Evolutionary conservation across 2,888 invertebrate genomes (phyloP), one percentile per base, ranked within the genome.

Genomic region (Morpho deidamia): DNA sequence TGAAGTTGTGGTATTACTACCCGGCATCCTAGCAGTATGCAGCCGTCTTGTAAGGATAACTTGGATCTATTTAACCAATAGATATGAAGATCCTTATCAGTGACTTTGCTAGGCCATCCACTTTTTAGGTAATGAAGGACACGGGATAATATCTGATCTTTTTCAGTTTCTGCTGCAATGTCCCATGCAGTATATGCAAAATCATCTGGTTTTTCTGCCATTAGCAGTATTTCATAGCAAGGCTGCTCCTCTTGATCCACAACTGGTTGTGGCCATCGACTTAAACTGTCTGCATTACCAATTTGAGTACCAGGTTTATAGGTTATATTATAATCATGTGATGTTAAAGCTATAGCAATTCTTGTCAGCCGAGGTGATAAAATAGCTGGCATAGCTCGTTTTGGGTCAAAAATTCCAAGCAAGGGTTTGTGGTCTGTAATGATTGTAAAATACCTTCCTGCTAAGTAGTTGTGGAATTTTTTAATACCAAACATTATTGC

Each of bases 301-400:
- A 41, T 41, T 41, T 41, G 12, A 8, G 41, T 11, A 8, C 41
- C 41, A 11, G 35, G 35, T 8, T 8, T 7, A 35, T 35, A 35
- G 35, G 35, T 8, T 8, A 35, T 35, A 8, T 8, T 35, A 35
- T 35, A 35, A 33, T 57, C 42, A 52, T 64, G 59, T 9, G 60
- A 56, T 14, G 51, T 55, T 8, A 65, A 45, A 39, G 51, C 59
- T 11, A 69, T 54, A 4, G 61, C 55, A 52, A 65, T 64, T 10
- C 63, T 47, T n/a, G 61, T 52, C 51, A 65, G 59, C 14, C 60
- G 47, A 7, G 60, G 56, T 7, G 63, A 65, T 7, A 65, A 12
- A 42, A 59, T 51, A 32, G 35, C 52, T 8, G 63, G 54, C 41
- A 66, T 62, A 10, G 55, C 52, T 40, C 61, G 59, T 9, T 59